Evolutionary conservation across 2,888 invertebrate species (phyloP).

Genomic region (Ptycholaimellus sp.): DNA sequence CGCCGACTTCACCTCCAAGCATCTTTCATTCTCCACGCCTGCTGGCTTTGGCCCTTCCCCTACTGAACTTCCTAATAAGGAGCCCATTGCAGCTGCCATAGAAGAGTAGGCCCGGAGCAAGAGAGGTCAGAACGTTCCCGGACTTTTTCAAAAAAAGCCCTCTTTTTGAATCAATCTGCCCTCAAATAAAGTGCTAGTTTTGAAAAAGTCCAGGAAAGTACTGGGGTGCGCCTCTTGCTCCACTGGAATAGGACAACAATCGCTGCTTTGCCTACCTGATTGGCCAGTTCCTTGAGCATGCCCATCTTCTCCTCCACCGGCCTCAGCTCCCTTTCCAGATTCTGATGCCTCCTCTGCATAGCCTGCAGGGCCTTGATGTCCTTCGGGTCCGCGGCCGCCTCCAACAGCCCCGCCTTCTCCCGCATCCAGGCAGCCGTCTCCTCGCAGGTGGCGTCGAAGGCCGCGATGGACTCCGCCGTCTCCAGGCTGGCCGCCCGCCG

Average conservation of each 20-base stretch:
- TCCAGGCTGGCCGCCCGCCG: conserved; percentile 53
- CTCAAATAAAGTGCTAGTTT: too few relatives aligned
- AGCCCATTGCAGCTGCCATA: too few relatives aligned
- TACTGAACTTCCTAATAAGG: too few relatives aligned
- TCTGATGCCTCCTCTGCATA: conserved; percentile 38
- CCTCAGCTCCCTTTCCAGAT: conserved; percentile 72
- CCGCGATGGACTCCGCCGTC: conserved; percentile 70
- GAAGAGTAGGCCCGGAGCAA: too few relatives aligned
- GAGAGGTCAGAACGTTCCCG: too few relatives aligned
- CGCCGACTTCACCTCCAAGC: conserved; percentile 36
- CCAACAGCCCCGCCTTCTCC: conserved; percentile 73
- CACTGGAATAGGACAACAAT: too few relatives aligned
- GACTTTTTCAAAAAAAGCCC: too few relatives aligned
- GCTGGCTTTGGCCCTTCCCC: too few relatives aligned
- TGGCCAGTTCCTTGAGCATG: conserved; percentile 59
- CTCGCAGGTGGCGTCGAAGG: conserved; percentile 81
- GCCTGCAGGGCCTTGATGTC: conserved; percentile 33
- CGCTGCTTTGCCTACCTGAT: conserved; percentile 42
- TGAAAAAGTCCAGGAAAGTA: too few relatives aligned
- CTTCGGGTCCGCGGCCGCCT: conserved; percentile 31
- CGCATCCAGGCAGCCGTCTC: conserved; percentile 92
- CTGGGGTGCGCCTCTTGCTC: too few relatives aligned
- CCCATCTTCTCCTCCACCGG: conserved; percentile 68
- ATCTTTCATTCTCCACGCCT: conserved; percentile 22
- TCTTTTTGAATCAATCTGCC: too few relatives aligned